Conservation (phyloP, 1,140 invertebrate species). For the Spodoptera frugiperda region DNA sequence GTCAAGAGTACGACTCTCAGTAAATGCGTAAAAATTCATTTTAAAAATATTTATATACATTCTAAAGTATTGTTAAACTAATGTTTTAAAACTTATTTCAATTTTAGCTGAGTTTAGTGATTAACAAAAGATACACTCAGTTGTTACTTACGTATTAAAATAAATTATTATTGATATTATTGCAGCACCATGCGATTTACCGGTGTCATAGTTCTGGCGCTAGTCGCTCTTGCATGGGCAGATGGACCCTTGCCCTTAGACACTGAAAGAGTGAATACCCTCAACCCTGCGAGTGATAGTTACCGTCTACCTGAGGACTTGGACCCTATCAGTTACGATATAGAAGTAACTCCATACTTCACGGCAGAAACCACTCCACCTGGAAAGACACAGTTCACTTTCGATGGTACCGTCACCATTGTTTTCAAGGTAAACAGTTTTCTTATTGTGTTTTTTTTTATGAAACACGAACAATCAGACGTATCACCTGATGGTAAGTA, state of each 20-base stretch:
- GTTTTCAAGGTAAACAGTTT: slow-evolving; percentile 68
- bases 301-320: slow-evolving; percentile 77
- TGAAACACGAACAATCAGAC: too few species aligned
- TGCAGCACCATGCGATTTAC: slow-evolving; percentile 66
- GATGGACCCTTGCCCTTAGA: slow-evolving; percentile 62
- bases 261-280: slow-evolving; percentile 51
- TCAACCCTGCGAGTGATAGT: slow-evolving; percentile 49
- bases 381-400: slow-evolving; percentile 79
- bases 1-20: too few species aligned
- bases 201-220: slow-evolving; percentile 42
- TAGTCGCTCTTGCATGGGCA: slow-evolving; percentile 52
- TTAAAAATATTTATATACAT: too few species aligned
- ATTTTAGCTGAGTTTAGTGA: too few species aligned
- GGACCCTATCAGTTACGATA: slow-evolving; percentile 70
- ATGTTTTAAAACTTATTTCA: too few species aligned
- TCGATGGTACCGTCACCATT: slow-evolving; percentile 88
- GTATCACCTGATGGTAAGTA: too few species aligned
- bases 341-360: slow-evolving; percentile 86
- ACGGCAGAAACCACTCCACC: slow-evolving; percentile 78
- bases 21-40: too few species aligned
- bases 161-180: slow-evolving; percentile 19
- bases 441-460: too few species aligned
- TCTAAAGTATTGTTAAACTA: too few species aligned
- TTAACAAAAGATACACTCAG: too few species aligned
- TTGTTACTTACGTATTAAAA: too few species aligned